These are phyloP conservation scores for Crotalus horridus DNA, from an alignment of 2,113 vertebrate genomes.

Conservation along the genomic window DNA sequence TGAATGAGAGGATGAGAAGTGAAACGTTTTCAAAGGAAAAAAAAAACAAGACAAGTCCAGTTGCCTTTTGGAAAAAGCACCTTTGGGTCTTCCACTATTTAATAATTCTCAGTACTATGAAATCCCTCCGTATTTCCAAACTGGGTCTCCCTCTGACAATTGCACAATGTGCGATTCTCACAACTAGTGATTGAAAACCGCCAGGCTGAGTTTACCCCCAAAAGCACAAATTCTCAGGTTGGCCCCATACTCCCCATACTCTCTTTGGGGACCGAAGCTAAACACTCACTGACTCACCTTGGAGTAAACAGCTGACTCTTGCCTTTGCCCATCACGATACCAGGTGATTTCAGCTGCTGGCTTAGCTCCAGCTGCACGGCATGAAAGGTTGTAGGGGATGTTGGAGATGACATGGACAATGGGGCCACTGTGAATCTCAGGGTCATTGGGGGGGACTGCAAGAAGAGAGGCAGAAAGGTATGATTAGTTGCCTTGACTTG, in stretches of 20 bases:
- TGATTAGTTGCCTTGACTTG: background rate
- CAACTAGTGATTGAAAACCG: background rate
- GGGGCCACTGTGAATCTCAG: constrained; percentile 81
- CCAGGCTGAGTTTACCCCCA: background rate
- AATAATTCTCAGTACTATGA: background rate
- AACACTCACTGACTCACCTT: constrained; percentile 69
- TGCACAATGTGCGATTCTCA: background rate
- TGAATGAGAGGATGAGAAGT: too few species aligned
- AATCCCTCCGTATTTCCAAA: background rate
- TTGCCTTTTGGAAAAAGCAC: too few species aligned
- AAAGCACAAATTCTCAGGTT: background rate
- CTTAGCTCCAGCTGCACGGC: constrained; percentile 78
- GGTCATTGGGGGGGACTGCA: constrained; percentile 82
- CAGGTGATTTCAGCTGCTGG: constrained; percentile 86
- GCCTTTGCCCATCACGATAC: constrained; percentile 83
- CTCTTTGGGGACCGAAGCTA: too few species aligned
- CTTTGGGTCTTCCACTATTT: background rate
- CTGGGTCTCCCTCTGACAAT: background rate
- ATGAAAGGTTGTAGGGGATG: constrained; percentile 82
- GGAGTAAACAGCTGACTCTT: constrained; percentile 75
- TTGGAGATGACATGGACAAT: constrained; percentile 81
- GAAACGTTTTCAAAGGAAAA: too few species aligned
- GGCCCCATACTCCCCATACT: fast-evolving
- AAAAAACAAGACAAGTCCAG: background rate
- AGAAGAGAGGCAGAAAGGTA: constrained; percentile 9